Conservation (phyloP, 2,113 vertebrate genomes). For the Stegostoma tigrinum region DNA sequence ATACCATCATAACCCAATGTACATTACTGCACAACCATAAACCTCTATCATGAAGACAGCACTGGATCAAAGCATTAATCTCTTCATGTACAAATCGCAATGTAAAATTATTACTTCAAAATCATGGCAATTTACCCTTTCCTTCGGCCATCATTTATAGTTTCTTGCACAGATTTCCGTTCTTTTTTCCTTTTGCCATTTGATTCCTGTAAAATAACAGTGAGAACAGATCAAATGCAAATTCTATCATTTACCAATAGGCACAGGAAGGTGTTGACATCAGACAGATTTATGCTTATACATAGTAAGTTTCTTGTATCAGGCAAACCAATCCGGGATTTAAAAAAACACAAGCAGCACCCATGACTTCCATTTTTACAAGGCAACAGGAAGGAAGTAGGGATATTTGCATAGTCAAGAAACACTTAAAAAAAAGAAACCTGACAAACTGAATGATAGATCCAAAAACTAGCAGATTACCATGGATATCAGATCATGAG, state of each 20-base stretch:
- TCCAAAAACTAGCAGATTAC: no score
- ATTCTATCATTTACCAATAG: neutral
- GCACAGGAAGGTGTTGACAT: neutral
- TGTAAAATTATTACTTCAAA: neutral
- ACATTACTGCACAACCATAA: neutral
- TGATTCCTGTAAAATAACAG: neutral
- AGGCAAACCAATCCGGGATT: neutral
- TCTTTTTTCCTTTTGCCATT: neutral
- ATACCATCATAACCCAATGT: neutral
- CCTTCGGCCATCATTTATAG: neutral
- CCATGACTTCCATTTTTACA: neutral
- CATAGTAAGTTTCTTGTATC: neutral
- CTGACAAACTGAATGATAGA: no score
- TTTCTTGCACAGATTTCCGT: neutral
- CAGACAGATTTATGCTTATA: neutral
- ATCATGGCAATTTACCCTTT: neutral
- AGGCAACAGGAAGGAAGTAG: neutral
- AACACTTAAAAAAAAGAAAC: neutral
- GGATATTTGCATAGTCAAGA: neutral
- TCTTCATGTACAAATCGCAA: neutral
- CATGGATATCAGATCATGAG: neutral
- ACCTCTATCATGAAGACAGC: neutral
- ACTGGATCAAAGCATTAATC: neutral
- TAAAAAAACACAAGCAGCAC: neutral
- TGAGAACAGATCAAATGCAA: neutral